phyloP scores from a whole-genome alignment of 1,140 invertebrate species.

The Drosophila orena region DNA sequence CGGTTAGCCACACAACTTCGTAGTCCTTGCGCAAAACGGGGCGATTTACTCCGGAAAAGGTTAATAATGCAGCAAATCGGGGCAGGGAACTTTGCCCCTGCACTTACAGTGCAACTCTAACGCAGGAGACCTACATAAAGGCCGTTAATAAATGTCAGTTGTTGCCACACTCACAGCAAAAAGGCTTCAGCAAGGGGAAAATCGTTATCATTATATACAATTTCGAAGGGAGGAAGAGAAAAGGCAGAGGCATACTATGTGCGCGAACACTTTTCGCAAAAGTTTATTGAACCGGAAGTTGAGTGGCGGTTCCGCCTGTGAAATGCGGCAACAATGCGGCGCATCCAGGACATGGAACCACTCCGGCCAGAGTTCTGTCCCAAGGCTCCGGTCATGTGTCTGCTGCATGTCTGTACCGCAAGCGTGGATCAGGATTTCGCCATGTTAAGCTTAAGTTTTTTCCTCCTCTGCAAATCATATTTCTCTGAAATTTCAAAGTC shows the following conservation, averaged over 20 bases:
- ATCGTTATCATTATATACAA: conserved; percentile 71
- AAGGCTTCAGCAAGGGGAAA: conserved; percentile 52
- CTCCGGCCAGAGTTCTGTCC: neutral
- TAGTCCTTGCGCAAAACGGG: neutral
- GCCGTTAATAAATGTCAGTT: conserved; percentile 70
- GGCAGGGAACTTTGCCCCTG: neutral
- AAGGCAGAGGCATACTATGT: conserved; percentile 51
- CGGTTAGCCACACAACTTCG: too few species aligned
- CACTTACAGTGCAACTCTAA: neutral
- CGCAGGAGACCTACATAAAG: conserved; percentile 31
- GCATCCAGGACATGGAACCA: conserved; percentile 8
- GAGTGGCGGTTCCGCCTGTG: conserved; percentile 49
- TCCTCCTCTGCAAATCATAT: neutral
- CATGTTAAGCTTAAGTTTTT: neutral
- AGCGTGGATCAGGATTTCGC: neutral
- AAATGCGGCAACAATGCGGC: conserved; percentile 65
- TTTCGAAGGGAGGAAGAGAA: conserved; percentile 15
- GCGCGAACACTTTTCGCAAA: conserved; percentile 64
- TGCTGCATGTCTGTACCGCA: neutral
- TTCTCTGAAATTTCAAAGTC: neutral
- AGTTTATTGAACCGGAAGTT: conserved; percentile 83
- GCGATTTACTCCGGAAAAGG: neutral
- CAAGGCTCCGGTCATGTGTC: conserved; percentile 3
- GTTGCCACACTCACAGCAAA: conserved; percentile 41
- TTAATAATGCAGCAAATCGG: neutral